Base-by-base conservation (phyloP, 1,140 invertebrate species). In the Heliconius melpomene region DNA sequence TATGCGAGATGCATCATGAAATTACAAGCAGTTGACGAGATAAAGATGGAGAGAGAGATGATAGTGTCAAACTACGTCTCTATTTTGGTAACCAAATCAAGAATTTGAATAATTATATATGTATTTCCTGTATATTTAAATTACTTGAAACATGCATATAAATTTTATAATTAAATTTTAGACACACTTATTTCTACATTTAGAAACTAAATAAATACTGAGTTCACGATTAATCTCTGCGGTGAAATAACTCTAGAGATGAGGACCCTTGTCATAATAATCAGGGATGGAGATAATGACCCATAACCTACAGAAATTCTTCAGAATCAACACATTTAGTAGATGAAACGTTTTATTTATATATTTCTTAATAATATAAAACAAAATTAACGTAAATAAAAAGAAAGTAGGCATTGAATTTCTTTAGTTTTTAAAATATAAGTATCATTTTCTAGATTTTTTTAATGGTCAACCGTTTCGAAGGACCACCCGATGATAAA, bases 251-350 rank as follows among this genome's bases (percentile, higher is more conserved):
- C 73, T 74, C 50, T 74, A 38, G 73, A 29, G 73, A 38, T 52
- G 73, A 74, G 73, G 73, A 74, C 50, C 73, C 73, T 74, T 74
- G 73, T 74, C 73, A 74, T 54, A 74, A 74, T 52, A 74, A 74
- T 74, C 73, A 52, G 46, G 40, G 73, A 74, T 74, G 52, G 73
- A 74, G 73, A 74, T 74, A 74, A 74, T 74, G 73, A 74, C 23
- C 73, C 46, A 74, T 74, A 74, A 54, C 73, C 73, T 52, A 74
- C 73, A 74, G 46, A 54, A 52, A 74, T 54, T 54, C 50, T 46
- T 52, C 73, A 32, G 73, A 74, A 74, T 66, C 60, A 66, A 66
- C 60, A 66, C 60, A 29, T 66, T 66, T 26, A 66, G 23, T 66
- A 29, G 18, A 66, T 66, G 60, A 26, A 29, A 26, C 23, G 13